Conservation (phyloP, 2,797 vertebrate genomes). For the Enteromius mattozi region DNA sequence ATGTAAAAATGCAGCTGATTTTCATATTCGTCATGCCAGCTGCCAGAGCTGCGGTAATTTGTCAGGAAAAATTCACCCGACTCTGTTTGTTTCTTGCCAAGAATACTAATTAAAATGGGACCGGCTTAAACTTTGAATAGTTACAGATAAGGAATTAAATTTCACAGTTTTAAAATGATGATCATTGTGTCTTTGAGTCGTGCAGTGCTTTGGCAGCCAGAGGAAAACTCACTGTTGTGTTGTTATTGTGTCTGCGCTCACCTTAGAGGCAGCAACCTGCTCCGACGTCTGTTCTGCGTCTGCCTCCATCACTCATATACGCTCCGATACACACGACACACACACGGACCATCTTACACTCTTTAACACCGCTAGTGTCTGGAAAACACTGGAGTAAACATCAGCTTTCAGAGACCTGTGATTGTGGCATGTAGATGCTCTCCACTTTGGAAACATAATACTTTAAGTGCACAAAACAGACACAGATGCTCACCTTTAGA, state of each 20-base stretch:
- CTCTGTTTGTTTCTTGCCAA: slow-evolving; percentile 59
- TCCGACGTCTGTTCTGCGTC: slow-evolving; percentile 46
- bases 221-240: slow-evolving; percentile 25
- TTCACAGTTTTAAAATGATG: slow-evolving; percentile 63
- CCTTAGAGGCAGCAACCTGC: slow-evolving; percentile 56
- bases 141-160: slow-evolving; percentile 67
- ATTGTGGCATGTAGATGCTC: neutral
- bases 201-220: slow-evolving; percentile 33
- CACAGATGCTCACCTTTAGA: neutral
- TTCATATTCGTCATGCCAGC: slow-evolving; percentile 54
- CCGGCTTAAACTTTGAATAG: slow-evolving; percentile 65
- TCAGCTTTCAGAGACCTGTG: neutral
- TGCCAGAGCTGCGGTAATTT: slow-evolving; percentile 59
- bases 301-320: slow-evolving; percentile 43
- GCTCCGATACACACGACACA: slow-evolving; percentile 25
- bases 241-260: slow-evolving; percentile 28
- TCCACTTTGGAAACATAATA: neutral
- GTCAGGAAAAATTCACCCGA: slow-evolving; percentile 57
- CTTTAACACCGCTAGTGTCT: neutral
- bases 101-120: slow-evolving; percentile 64
- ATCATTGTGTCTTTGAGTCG: slow-evolving; percentile 54
- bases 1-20: slow-evolving; percentile 49
- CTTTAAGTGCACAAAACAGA: neutral
- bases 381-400: neutral
- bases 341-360: neutral